These are phyloP conservation scores for Anoplolepis gracilipes DNA, from an alignment of 1,140 invertebrate species.

Conservation along the genomic window DNA sequence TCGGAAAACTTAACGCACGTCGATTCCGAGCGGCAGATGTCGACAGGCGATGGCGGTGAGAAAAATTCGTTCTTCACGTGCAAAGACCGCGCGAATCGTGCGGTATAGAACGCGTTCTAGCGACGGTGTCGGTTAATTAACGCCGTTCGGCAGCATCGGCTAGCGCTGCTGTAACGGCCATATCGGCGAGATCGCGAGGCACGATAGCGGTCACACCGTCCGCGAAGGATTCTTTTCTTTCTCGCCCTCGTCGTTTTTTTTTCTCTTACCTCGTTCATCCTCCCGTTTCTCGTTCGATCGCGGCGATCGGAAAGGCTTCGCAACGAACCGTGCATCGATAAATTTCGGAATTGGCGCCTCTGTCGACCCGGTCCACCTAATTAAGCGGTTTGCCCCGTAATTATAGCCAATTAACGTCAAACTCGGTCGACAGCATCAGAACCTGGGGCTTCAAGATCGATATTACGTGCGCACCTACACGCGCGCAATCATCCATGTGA, in stretches of 20 bases:
- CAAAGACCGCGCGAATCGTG: conserved; percentile 66
- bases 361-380: conserved; percentile 75
- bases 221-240: conserved; percentile 54
- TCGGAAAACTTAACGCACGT: not conserved
- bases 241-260: conserved; percentile 14
- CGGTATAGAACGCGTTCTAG: conserved; percentile 68
- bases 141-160: conserved; percentile 72
- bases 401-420: conserved; percentile 84
- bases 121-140: conserved; percentile 81
- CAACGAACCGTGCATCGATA: conserved; percentile 75
- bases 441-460: conserved; percentile 51
- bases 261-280: not conserved
- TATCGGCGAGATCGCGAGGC: conserved; percentile 74
- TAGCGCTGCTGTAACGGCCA: conserved; percentile 69
- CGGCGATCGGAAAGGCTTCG: conserved; percentile 42
- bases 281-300: conserved; percentile 57
- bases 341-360: conserved; percentile 81
- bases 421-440: conserved; percentile 67
- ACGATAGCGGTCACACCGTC: conserved; percentile 77
- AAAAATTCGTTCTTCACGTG: conserved; percentile 42
- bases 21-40: conserved; percentile 76
- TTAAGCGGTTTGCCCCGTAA: conserved; percentile 82
- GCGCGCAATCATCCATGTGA: not conserved
- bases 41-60: not conserved
- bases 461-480: conserved; percentile 14